Evolutionary conservation across 2,797 vertebrate genomes (phyloP), one percentile per base, ranked within the genome.

Genomic region (Denticeps clupeoides): DNA sequence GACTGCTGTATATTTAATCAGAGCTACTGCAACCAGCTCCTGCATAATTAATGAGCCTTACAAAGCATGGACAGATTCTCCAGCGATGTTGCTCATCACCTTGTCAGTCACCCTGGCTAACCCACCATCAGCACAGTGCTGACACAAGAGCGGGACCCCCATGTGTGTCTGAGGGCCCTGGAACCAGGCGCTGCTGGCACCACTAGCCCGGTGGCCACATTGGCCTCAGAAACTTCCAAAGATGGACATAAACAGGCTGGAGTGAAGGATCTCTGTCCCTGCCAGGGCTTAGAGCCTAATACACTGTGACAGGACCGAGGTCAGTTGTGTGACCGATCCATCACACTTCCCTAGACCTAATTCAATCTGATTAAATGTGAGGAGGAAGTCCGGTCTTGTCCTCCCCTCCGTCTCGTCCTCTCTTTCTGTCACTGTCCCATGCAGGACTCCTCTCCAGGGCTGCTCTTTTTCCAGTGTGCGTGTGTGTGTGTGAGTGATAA

Each of bases 341-440:
- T 66, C 60, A 60, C 45, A 48, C 28, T 32, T 32, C 50, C 43
- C 51, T 49, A 47, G 42, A 49, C 42, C 42, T 66, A 66, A 63
- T 60, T 32, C 49, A 55, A 60, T 21, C 49, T 48, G 64, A 66
- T 56, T 32, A 62, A n/a, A 46, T 49, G 22, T 55, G 59, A 53
- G 56, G 56, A 57, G n/a, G 5, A 24, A 19, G 10, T 21, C 7
- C 35, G 45, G 16, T 29, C 31, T 23, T 47, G 41, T 44, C 35
- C 22, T 10, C 11, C 33, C 40, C 24, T 41, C 53, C 42, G 32
- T 18, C 31, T 59, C 49, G 53, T n/a, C 22, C 43, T 38, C 53
- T 47, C 29, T 65, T 47, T 16, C 11, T 33, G 7, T 31, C 24
- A 27, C 46, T 21, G 26, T 35, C 53, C 45, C 9, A 1, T 22